Conservation (phyloP, 2,797 vertebrate genomes). For the Allobates femoralis region DNA sequence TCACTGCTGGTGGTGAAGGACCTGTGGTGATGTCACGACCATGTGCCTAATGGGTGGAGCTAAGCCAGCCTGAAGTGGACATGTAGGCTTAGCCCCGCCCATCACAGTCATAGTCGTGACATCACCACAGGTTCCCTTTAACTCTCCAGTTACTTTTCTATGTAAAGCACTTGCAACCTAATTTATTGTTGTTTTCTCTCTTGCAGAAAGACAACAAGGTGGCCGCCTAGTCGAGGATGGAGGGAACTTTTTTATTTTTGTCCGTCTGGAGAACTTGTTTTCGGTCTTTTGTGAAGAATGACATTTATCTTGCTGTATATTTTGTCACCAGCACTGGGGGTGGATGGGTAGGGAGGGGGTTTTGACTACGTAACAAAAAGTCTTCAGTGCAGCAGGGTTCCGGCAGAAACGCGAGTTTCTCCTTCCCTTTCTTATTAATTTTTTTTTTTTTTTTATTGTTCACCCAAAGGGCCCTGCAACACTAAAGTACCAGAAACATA, state of each 20-base stretch:
- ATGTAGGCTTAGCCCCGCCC: no score
- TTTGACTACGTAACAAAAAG: conserved; percentile 74
- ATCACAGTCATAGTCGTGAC: no score
- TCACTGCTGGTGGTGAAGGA: no score
- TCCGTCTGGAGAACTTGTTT: conserved; percentile 79
- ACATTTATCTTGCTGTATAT: conserved; percentile 85
- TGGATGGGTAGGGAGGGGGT: conserved; percentile 64
- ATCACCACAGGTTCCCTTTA: no score
- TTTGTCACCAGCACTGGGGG: conserved; percentile 87
- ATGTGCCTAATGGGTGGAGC: no score
- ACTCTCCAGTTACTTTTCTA: not conserved
- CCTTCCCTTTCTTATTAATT: no score
- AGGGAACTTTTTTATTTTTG: conserved; percentile 61
- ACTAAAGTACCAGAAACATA: conserved; percentile 66
- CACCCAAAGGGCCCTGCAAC: conserved; percentile 21
- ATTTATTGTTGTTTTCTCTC: conserved; percentile 28
- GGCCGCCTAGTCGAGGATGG: conserved; percentile 84
- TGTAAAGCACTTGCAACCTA: not conserved
- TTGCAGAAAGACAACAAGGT: conserved; percentile 97
- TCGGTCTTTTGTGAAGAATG: conserved; percentile 84
- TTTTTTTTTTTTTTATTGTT: no score
- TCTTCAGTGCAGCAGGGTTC: conserved; percentile 55
- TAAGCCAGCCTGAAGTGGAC: no score
- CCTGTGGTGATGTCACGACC: no score
- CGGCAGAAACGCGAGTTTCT: not conserved